Evolutionary conservation across 2,888 invertebrate species (phyloP).

Genomic region (Colletes collaris): DNA sequence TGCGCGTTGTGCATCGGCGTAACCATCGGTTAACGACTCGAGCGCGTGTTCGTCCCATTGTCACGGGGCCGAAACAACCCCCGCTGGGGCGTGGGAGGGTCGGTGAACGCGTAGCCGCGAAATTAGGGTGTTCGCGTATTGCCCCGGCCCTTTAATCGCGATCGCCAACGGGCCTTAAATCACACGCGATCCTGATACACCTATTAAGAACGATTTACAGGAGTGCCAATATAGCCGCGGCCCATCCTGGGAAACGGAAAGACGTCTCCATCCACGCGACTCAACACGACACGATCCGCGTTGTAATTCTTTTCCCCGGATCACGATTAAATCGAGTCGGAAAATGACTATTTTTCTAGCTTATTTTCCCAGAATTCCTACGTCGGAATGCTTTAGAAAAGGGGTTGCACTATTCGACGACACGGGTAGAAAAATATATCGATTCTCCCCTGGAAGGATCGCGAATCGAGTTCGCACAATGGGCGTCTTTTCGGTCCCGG

Average conservation of each 20-base stretch:
- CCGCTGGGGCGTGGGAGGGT: slow-evolving; percentile 72
- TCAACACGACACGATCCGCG: not conserved
- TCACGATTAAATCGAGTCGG: too few species aligned
- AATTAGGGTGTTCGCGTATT: slow-evolving; percentile 66
- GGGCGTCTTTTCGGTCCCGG: slow-evolving; percentile 18
- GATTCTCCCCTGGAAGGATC: slow-evolving; percentile 30
- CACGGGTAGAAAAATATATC: slow-evolving; percentile 63
- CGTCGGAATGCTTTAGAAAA: too few species aligned
- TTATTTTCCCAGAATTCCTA: too few species aligned
- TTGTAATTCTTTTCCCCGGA: too few species aligned
- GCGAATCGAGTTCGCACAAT: slow-evolving; percentile 34
- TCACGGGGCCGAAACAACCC: slow-evolving; percentile 65
- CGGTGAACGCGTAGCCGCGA: slow-evolving; percentile 49
- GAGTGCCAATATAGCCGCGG: slow-evolving; percentile 2
- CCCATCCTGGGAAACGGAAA: not conserved
- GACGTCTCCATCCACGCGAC: slow-evolving; percentile 3
- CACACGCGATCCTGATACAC: slow-evolving; percentile 47
- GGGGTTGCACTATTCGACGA: too few species aligned
- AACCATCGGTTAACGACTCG: slow-evolving; percentile 69
- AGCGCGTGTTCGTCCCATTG: slow-evolving; percentile 69
- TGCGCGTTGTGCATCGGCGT: slow-evolving; percentile 60
- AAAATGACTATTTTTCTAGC: too few species aligned
- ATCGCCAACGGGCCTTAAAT: slow-evolving; percentile 44
- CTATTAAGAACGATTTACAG: slow-evolving; percentile 49
- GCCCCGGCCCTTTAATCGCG: slow-evolving; percentile 48